A percentile compares a stretch with the other conserved stretches of the same genome.
phyloP scores from a whole-genome alignment of 2,113 vertebrate species.

The Himantopus leucocephalus region DNA sequence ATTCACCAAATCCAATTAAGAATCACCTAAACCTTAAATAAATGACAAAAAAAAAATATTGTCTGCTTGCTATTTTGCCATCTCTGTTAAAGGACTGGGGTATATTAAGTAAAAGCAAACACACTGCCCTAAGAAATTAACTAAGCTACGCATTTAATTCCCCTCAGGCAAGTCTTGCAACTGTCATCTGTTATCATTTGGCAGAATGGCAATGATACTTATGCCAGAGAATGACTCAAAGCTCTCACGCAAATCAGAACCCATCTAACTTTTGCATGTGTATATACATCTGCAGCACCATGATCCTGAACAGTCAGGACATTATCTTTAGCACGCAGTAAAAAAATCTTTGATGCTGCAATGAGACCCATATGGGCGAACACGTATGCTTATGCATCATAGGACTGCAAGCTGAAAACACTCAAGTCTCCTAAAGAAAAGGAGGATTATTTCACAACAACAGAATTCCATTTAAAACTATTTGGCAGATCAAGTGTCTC shows the following conservation, averaged over 20 bases:
- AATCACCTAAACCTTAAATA: background rate
- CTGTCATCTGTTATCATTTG: background rate
- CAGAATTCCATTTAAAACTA: background rate
- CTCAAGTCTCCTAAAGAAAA: background rate
- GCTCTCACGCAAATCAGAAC: background rate
- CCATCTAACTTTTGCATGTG: background rate
- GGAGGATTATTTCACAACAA: background rate
- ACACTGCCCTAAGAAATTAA: background rate
- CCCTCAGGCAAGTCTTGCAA: background rate
- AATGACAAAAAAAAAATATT: background rate
- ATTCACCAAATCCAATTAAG: background rate
- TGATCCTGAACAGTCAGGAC: background rate
- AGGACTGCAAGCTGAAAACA: background rate
- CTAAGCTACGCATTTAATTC: background rate
- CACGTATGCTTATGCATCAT: background rate
- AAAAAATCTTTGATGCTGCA: background rate
- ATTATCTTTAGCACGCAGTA: background rate
- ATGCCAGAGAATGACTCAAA: background rate
- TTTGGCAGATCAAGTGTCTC: background rate
- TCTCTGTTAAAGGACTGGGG: background rate
- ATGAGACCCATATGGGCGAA: background rate
- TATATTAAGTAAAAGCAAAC: background rate
- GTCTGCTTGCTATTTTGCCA: background rate
- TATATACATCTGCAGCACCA: background rate
- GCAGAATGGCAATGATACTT: background rate